These are phyloP conservation scores for Tipula lateralis DNA, from an alignment of 2,888 invertebrate species.

Conservation along the genomic window DNA sequence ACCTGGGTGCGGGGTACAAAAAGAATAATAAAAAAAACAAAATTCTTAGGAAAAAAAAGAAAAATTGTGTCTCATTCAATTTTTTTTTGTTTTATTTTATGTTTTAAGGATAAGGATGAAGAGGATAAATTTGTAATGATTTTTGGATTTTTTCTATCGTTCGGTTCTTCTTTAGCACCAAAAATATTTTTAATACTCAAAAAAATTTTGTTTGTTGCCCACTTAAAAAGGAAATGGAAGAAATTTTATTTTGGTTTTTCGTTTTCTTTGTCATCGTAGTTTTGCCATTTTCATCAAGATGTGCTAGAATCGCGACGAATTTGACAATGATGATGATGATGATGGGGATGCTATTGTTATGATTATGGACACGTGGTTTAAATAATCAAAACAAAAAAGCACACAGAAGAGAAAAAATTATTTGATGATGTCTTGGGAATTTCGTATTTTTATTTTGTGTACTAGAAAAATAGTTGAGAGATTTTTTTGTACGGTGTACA, in stretches of 20 bases:
- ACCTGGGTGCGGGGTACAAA: background rate
- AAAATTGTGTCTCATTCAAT: background rate
- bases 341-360: background rate
- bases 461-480: background rate
- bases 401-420: background rate
- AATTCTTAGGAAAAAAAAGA: background rate
- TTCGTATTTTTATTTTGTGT: background rate
- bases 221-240: background rate
- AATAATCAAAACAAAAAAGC: background rate
- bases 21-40: background rate
- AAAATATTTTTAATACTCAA: background rate
- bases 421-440: background rate
- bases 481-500: background rate
- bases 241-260: background rate
- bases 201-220: background rate
- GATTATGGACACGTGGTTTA: background rate
- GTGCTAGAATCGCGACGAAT: background rate
- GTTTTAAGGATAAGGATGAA: conserved; percentile 14
- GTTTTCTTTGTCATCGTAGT: background rate
- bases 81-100: background rate
- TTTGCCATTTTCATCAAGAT: background rate
- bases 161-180: background rate
- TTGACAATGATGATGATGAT: background rate
- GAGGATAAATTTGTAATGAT: conserved; percentile 24
- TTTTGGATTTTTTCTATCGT: conserved; percentile 16